Evolutionary conservation across 2,113 vertebrate genomes (phyloP), one percentile per base, ranked within the genome.

Genomic region (Mesocricetus auratus): DNA sequence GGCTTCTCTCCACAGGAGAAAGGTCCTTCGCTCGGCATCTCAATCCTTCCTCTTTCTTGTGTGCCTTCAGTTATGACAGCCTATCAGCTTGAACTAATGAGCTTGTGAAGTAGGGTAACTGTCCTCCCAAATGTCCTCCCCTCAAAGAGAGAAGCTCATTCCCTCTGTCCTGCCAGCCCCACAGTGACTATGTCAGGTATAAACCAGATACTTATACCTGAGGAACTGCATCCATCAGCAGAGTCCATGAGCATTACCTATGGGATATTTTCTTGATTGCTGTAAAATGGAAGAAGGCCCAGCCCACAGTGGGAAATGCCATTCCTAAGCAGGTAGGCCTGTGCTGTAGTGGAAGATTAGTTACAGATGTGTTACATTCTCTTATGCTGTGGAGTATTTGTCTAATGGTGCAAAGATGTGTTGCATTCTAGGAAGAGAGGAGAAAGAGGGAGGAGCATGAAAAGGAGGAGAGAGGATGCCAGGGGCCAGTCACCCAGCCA

Each of bases 41-140:
- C 42, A 17, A 4, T n/a, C n/a, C 21, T 21, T 36, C 22, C 24
- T n/a, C 29, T 42, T 0, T 2, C 17, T 9, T 74, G 4, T 36
- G 15, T 39, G 5, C 47, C 16, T 42, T 85, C 16, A 19, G 42
- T 22, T 0, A 2, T 22, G 21, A 50, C 0, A 26, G 13, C 5
- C 1, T 2, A 1, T 13, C 64, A 73, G 74, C 31, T 77, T n/a
- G 64, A 56, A 24, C 13, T 16, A 47, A n/a, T 60, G 22, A 81
- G 16, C 74, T 13, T 31, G 47, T 47, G 5, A 47, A n/a, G 36
- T 16, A 36, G 68, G 47, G 7, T 15, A 13, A 22, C 9, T 11
- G 3, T 56, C 19, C 42, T 53, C 69, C 69, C 11, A 74, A 71
- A 73, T 0, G 42, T 60, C 86, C 89, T 79, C 69, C 50, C 87